A percentile compares a stretch with the other conserved stretches of the same genome.
These are phyloP conservation scores for Athripsodes cinereus DNA, from an alignment of 2,888 invertebrate species.

Conservation along the genomic window DNA sequence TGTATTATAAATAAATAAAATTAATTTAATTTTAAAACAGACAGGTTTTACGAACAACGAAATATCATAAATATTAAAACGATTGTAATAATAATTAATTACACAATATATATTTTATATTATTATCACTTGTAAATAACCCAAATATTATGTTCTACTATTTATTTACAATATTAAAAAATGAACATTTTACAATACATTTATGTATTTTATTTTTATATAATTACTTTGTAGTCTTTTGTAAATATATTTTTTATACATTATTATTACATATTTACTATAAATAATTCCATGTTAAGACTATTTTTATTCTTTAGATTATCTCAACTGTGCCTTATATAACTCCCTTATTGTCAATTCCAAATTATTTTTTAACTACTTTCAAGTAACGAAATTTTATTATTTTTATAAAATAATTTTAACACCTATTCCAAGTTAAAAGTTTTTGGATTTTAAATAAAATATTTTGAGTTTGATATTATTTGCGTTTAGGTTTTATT, in stretches of 20 bases:
- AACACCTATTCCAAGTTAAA: too few relatives aligned
- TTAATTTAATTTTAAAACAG: background rate
- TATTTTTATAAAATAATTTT: too few relatives aligned
- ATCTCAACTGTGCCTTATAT: background rate
- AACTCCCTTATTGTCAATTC: background rate
- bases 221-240: background rate
- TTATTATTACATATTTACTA: background rate
- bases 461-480: background rate
- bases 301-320: constrained; percentile 1
- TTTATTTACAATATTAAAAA: too few relatives aligned
- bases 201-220: too few relatives aligned
- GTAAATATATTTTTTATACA: background rate
- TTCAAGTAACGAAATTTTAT: too few relatives aligned
- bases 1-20: background rate
- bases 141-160: background rate
- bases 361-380: background rate
- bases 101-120: background rate
- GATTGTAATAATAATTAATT: background rate
- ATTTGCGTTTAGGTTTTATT: background rate
- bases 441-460: too few relatives aligned
- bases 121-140: background rate
- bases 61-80: too few relatives aligned
- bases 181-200: too few relatives aligned
- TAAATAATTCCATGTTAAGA: constrained; percentile 1
- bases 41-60: background rate